Base-by-base conservation (phyloP, 2,797 vertebrate species). In the Melanotaenia boesemani region DNA sequence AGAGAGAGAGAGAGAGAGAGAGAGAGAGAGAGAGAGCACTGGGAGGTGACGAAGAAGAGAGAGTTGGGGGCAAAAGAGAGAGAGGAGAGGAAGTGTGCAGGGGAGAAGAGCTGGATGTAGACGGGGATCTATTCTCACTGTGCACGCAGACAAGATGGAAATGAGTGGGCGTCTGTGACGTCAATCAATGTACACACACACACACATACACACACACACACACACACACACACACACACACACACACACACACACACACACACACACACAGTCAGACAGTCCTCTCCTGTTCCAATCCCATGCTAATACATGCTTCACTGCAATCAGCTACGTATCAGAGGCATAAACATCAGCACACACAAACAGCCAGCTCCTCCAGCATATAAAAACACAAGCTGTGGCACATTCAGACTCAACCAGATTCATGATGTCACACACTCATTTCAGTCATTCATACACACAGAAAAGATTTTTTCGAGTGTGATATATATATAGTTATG, bases 91-190 rank as follows among this genome's bases (percentile, higher is more conserved):
- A 75, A 77, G 81, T 28, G 57, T 64, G 69, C 63, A 54, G 61
- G 26, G 63, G 73, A 74, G 69, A 37, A 20, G 82, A 66, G 83
- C 78, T 88, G 75, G 82, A 85, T 86, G 80, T 81, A 87, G 86
- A 87, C 87, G 85, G 86, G 86, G 81, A 89, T 89, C 87, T 92
- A 88, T 92, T 92, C 88, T 90, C 85, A 88, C 72, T 56, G 69
- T 55, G 65, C 88, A 88, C 83, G 70, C 88, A 89, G 88, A 90
- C 81, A 67, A 92, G 88, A 91, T 92, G 89, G 89, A 91, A 91
- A 93, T 91, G 87, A 91, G 91, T 91, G 86, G 92, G 89, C 72
- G 92, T 85, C 84, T 85, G 90, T 93, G 92, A 93, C 92, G 92
- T 92, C 92, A 93, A 91, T 92, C 91, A 90, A 83, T 63, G 82